phyloP scores from a whole-genome alignment of 1,140 invertebrate species.

The Philotrypesis tridentata region DNA sequence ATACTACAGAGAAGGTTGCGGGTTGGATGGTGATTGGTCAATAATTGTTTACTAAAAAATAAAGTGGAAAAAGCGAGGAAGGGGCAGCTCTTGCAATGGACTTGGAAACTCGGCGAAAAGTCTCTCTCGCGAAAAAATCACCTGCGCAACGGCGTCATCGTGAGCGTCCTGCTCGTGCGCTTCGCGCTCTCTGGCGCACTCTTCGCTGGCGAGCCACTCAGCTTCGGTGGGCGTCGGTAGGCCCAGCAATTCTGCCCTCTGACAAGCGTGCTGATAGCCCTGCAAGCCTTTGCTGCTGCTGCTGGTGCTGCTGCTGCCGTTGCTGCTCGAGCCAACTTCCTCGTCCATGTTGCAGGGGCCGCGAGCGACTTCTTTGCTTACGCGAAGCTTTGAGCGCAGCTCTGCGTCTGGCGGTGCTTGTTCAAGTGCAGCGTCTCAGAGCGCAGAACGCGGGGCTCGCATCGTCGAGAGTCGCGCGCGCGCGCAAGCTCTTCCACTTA shows the following conservation, averaged over 20 bases:
- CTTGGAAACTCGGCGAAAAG: too few relatives aligned
- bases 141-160: slow-evolving; percentile 60
- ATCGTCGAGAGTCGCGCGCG: not conserved
- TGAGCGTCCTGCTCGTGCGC: slow-evolving; percentile 47
- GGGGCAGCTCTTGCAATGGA: too few relatives aligned
- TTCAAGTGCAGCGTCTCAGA: not conserved
- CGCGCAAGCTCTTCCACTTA: too few relatives aligned
- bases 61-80: too few relatives aligned
- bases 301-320: not conserved
- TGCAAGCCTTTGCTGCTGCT: slow-evolving; percentile 52
- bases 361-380: too few relatives aligned
- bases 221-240: slow-evolving; percentile 78
- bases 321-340: not conserved
- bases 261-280: slow-evolving; percentile 81
- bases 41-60: too few relatives aligned
- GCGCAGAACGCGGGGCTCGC: too few relatives aligned
- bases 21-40: too few relatives aligned
- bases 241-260: slow-evolving; percentile 83
- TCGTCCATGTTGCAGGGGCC: not conserved
- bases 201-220: slow-evolving; percentile 76
- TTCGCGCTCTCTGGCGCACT: slow-evolving; percentile 51
- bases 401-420: not conserved
- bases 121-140: too few relatives aligned
- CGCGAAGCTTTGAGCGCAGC: too few relatives aligned
- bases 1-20: too few relatives aligned